phyloP scores from a whole-genome alignment of 2,113 vertebrate species.

The Seriola aureovittata region DNA sequence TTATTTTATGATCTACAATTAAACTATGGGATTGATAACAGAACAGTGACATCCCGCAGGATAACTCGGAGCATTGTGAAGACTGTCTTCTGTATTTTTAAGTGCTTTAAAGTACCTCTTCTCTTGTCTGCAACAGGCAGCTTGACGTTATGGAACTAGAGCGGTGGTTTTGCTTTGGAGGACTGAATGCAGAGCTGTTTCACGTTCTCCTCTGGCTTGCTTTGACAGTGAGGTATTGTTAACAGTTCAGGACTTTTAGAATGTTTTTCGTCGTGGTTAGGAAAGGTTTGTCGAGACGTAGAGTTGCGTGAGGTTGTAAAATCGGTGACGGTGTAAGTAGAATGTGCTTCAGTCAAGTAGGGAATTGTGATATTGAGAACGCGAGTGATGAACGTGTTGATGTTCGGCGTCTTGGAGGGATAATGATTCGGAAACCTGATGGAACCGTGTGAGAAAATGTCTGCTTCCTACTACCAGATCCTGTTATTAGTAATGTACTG shows the following conservation, averaged over 20 bases:
- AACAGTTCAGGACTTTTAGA: conserved; percentile 34
- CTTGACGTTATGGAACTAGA: conserved; percentile 9
- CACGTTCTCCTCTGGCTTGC: conserved; percentile 2
- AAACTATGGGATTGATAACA: conserved; percentile 37
- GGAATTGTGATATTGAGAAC: conserved; percentile 47
- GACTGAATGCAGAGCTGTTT: background rate
- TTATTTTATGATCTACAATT: conserved; percentile 27
- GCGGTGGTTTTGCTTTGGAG: conserved; percentile 26
- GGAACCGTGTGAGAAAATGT: conserved; percentile 25
- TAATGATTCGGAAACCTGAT: conserved; percentile 26
- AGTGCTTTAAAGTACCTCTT: conserved; percentile 58
- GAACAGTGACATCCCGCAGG: conserved; percentile 26
- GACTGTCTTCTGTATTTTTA: conserved; percentile 44
- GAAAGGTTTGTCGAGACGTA: conserved; percentile 39
- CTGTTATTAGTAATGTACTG: conserved; percentile 59
- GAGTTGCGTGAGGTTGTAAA: conserved; percentile 42
- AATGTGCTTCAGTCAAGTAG: conserved; percentile 65
- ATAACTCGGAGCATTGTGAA: conserved; percentile 17
- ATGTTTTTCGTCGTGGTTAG: conserved; percentile 34
- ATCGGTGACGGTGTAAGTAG: conserved; percentile 49
- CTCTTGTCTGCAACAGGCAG: conserved; percentile 49
- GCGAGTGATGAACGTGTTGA: conserved; percentile 62
- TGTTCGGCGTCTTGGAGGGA: conserved; percentile 38
- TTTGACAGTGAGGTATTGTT: conserved; percentile 38
- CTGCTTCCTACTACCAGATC: conserved; percentile 44